phyloP scores from a whole-genome alignment of 2,888 invertebrate genomes.

The Drosophila lutescens region DNA sequence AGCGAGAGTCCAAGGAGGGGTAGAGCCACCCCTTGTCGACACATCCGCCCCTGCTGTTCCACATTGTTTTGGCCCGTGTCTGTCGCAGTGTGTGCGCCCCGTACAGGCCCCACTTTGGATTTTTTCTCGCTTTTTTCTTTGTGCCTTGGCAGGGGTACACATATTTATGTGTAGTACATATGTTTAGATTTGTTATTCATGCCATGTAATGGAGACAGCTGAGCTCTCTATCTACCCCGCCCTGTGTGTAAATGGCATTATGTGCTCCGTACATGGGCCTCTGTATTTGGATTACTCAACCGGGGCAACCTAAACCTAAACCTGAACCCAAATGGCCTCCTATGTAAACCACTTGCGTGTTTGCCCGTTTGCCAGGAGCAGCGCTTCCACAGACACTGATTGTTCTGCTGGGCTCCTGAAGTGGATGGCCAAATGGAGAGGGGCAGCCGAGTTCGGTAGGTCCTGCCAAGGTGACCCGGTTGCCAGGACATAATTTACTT shows the following conservation, averaged over 20 bases:
- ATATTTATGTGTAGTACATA: conserved; percentile 66
- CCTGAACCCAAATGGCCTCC: conserved; percentile 39
- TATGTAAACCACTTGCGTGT: conserved; percentile 23
- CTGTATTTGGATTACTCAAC: conserved; percentile 36
- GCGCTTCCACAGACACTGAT: conserved; percentile 15
- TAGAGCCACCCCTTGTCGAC: conserved; percentile 37
- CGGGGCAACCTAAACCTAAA: not conserved
- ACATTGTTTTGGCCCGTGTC: conserved; percentile 28
- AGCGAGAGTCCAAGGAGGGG: conserved; percentile 29
- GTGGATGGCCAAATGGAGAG: not conserved
- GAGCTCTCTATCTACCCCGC: conserved; percentile 21
- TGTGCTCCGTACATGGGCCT: conserved; percentile 50
- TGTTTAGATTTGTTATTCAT: conserved; percentile 77
- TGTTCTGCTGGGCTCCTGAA: conserved; percentile 34
- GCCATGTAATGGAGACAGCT: conserved; percentile 61
- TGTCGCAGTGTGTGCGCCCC: conserved; percentile 51
- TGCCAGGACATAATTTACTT: not conserved
- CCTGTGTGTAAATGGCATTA: conserved; percentile 52
- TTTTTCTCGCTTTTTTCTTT: conserved; percentile 38
- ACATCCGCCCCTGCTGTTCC: conserved; percentile 41
- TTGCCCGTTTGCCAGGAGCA: not conserved
- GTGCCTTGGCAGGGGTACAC: conserved; percentile 54
- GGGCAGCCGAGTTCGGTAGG: not conserved
- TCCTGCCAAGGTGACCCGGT: not conserved
- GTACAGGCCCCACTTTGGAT: conserved; percentile 25